phyloP scores from a whole-genome alignment of 2,888 invertebrate species.

The Hydriomena furcata region DNA sequence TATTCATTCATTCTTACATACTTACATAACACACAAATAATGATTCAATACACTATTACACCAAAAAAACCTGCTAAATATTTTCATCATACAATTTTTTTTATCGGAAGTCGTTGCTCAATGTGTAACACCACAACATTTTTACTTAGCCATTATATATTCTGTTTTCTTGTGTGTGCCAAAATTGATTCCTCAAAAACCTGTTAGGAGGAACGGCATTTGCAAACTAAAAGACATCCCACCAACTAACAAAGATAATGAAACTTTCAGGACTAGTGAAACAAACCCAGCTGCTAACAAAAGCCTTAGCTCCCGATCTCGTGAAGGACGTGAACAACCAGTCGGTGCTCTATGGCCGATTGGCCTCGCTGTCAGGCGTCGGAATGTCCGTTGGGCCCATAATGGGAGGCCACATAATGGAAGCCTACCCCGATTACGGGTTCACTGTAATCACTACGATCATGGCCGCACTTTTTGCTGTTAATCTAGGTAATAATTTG shows the following conservation, averaged over 20 bases:
- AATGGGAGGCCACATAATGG: conserved; percentile 84
- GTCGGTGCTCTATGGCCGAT: conserved; percentile 78
- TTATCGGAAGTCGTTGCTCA: no score
- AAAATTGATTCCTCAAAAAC: no score
- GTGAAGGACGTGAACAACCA: conserved; percentile 66
- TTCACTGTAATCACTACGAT: conserved; percentile 72
- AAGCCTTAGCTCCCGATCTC: conserved; percentile 83
- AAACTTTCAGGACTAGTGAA: conserved; percentile 81
- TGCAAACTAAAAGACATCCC: background rate
- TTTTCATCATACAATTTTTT: no score
- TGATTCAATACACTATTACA: no score
- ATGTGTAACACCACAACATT: no score
- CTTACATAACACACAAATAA: no score
- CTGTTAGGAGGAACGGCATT: no score
- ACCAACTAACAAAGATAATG: background rate
- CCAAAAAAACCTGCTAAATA: no score
- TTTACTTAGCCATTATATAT: no score
- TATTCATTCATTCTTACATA: no score
- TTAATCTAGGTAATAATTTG: conserved; percentile 45
- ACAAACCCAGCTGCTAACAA: conserved; percentile 85
- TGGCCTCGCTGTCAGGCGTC: conserved; percentile 82
- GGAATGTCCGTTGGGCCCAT: conserved; percentile 86
- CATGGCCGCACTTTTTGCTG: conserved; percentile 41
- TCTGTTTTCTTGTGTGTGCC: no score
- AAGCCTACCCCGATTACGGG: conserved; percentile 68